A percentile compares a stretch with the other conserved stretches of the same genome.
phyloP scores from a whole-genome alignment of 2,113 vertebrate species.

The Protomyctophum bolini region DNA sequence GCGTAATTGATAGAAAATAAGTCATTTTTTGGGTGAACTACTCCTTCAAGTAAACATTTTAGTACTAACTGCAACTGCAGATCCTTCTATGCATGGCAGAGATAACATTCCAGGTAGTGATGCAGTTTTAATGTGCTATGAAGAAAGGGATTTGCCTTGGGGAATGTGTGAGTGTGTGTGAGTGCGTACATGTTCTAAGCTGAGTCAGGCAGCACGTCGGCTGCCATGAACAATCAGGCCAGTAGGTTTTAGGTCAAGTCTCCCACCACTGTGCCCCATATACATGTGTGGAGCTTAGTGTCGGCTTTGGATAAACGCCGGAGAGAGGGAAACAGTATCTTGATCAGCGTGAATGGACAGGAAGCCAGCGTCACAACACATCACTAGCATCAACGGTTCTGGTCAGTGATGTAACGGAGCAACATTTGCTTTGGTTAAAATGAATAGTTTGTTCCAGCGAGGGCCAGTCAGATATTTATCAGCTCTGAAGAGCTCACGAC shows the following conservation, averaged over 20 bases:
- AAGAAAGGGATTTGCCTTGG: background rate
- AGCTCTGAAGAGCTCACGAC: too few species aligned
- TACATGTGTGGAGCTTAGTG: slow-evolving; percentile 61
- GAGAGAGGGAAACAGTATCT: slow-evolving; percentile 45
- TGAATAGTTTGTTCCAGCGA: too few species aligned
- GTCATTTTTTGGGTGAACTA: too few species aligned
- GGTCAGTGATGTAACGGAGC: slow-evolving; percentile 7
- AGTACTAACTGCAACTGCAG: too few species aligned
- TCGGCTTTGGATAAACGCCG: slow-evolving; percentile 57
- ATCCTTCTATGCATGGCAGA: too few species aligned
- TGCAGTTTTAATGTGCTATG: background rate
- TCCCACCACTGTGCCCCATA: slow-evolving; percentile 48
- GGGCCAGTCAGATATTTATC: too few species aligned
- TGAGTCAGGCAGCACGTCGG: slow-evolving; percentile 20
- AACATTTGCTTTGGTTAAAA: background rate
- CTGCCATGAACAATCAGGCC: background rate
- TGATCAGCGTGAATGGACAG: slow-evolving; percentile 20
- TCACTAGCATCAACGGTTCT: slow-evolving; percentile 6
- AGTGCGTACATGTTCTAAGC: slow-evolving; percentile 6
- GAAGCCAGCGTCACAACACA: slow-evolving; percentile 3
- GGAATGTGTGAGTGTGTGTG: background rate
- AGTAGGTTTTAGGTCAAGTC: slow-evolving; percentile 53
- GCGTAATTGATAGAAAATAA: too few species aligned
- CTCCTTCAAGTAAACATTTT: too few species aligned
- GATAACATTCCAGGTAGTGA: background rate